Base-by-base conservation (phyloP, 2,113 vertebrate species). In the Turnix velox region DNA sequence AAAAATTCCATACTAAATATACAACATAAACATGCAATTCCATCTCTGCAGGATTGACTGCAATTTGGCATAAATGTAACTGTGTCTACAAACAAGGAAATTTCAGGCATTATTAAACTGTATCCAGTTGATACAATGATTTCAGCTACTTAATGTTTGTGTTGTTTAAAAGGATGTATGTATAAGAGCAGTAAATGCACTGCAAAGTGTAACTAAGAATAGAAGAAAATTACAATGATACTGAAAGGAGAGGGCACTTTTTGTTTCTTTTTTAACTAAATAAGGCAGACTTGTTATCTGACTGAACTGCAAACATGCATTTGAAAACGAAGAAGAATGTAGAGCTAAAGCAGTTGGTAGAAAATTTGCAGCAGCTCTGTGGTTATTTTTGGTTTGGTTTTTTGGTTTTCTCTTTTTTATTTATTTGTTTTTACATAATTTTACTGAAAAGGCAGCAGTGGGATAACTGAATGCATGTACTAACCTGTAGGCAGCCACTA, bases 11-110 rank as follows among this genome's bases (percentile, higher is more conserved):
- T 98, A 98, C 97, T 99, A 99, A 99, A 99, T 99, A 98, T 98
- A 99, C 98, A 99, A 98, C 98, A 99, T 98, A 99, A 98, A 99
- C 99, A 99, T 99, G 99, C 98, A 99, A 98, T 97, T 98, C 97
- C 98, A 98, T 98, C 94, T 97, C 97, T 98, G 98, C 98, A 98
- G 98, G 98, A 97, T 97, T 95, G 97, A 98, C 98, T 98, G 98
- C 98, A 98, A 98, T 96, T 98, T 98, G 98, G 97, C 97, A 98
- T 98, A 97, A 97, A 97, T 96, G 98, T 98, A 98, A 98, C 98
- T 97, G 96, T 98, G 97, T 97, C 96, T 98, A 98, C 98, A 98
- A 98, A 98, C 97, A 98, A 98, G 93, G 97, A 97, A 92, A 96
- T 97, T 98, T 97, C 98, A 97, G 97, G 97, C 84, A 96, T 96